Evolutionary conservation across 35 echinoderm and acorn worm species (phyloP).

Genomic region (Eucidaris tribuloides): DNA sequence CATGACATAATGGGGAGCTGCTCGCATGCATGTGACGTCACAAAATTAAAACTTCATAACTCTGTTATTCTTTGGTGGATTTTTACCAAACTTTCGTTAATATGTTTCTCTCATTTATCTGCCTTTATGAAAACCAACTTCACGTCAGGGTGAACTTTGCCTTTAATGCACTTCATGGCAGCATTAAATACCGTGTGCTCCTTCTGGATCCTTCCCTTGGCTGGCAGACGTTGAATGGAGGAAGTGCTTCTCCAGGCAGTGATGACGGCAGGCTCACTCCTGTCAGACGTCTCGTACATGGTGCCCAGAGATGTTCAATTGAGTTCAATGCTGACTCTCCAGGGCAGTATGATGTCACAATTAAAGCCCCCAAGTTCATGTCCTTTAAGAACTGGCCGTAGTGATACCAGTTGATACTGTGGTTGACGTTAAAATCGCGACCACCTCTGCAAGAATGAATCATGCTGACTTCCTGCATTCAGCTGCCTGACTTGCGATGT

Average conservation of each 20-base stretch:
- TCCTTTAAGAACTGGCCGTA: conserved; percentile 32
- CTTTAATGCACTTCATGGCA: neutral
- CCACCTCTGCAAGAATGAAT: conserved; percentile 31
- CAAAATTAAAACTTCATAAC: no score
- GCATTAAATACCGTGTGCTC: neutral
- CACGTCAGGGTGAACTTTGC: no score
- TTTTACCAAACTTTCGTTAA: no score
- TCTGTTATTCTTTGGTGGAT: no score
- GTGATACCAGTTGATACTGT: conserved; percentile 29
- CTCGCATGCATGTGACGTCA: no score
- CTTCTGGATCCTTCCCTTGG: neutral
- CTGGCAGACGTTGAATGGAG: neutral
- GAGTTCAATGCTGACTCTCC: conserved; percentile 51
- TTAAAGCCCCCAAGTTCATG: conserved; percentile 15
- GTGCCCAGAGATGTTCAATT: conserved; percentile 36
- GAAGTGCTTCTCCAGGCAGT: neutral
- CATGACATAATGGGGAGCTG: no score
- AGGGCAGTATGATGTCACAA: conserved; percentile 26
- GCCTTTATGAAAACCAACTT: no score
- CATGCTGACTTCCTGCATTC: neutral
- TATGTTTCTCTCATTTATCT: no score
- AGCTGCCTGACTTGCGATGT: neutral
- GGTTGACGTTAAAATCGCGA: conserved; percentile 50
- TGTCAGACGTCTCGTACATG: neutral
- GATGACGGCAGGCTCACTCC: neutral